Evolutionary conservation across 2,797 vertebrate genomes (phyloP).

Genomic region (Hoplostethus mediterraneus): DNA sequence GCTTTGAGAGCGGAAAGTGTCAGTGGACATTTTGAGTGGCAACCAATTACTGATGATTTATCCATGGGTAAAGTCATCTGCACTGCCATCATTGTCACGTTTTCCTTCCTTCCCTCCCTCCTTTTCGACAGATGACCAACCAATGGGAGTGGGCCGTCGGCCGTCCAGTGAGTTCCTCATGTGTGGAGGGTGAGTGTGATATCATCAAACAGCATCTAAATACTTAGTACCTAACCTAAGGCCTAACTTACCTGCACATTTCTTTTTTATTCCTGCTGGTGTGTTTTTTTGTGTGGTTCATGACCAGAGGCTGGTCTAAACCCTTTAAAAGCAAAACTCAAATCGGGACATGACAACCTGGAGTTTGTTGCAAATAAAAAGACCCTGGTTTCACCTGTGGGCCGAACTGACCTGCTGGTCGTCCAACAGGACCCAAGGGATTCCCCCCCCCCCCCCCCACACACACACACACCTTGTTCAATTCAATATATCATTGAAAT

Average conservation of each 20-base stretch:
- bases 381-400: too few species aligned
- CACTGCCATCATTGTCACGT: neutral
- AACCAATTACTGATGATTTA: constrained; percentile 5
- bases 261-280: too few species aligned
- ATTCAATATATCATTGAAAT: too few species aligned
- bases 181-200: constrained; percentile 91
- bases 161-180: constrained; percentile 94
- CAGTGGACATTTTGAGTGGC: neutral
- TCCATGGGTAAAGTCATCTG: neutral
- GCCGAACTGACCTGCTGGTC: too few species aligned
- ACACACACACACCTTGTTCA: too few species aligned
- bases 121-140: constrained; percentile 88
- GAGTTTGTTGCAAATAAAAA: too few species aligned
- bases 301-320: neutral
- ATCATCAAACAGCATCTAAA: neutral
- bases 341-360: too few species aligned
- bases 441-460: too few species aligned
- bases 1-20: neutral
- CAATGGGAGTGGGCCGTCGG: constrained; percentile 86
- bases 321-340: neutral
- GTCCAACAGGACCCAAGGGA: too few species aligned
- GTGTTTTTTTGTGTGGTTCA: too few species aligned
- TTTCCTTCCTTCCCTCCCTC: constrained; percentile 14
- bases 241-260: too few species aligned
- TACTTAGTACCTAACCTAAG: neutral